Evolutionary conservation across 35 echinoderm and acorn worm species (phyloP).

Genomic region (Strongylocentrotus purpuratus): DNA sequence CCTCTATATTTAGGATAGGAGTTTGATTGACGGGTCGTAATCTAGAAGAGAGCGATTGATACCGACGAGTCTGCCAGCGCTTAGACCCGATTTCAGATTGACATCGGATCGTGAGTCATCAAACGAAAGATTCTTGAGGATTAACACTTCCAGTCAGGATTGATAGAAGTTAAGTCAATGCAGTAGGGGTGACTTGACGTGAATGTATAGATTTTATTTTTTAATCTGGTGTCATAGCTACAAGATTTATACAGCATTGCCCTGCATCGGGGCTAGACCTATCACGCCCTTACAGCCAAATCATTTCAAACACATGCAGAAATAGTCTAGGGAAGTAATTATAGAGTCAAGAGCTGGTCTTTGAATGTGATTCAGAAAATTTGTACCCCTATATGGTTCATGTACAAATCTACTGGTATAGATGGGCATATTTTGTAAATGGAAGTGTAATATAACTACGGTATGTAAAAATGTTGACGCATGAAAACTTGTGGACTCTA

Average conservation of each 20-base stretch:
- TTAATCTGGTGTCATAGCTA: neutral
- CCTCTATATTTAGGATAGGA: neutral
- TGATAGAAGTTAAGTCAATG: neutral
- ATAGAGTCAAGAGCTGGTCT: neutral
- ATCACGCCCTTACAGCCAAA: neutral
- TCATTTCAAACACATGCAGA: neutral
- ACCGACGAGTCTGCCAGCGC: neutral
- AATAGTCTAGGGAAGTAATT: neutral
- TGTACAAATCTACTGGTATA: too few species aligned
- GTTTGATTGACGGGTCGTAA: neutral
- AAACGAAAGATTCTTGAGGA: neutral
- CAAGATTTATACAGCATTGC: conserved; percentile 4
- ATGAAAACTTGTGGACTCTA: too few species aligned
- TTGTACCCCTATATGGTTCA: too few species aligned
- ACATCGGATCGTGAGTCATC: neutral
- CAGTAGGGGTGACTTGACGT: neutral
- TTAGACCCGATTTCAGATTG: neutral
- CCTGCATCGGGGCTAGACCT: neutral
- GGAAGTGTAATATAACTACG: too few species aligned
- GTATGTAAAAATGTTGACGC: too few species aligned
- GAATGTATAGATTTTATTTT: neutral
- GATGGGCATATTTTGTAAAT: too few species aligned
- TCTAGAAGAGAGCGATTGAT: neutral
- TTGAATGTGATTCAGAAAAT: neutral
- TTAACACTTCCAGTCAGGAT: neutral